phyloP scores from a whole-genome alignment of 2,888 invertebrate species.

The Elmis aenea region DNA sequence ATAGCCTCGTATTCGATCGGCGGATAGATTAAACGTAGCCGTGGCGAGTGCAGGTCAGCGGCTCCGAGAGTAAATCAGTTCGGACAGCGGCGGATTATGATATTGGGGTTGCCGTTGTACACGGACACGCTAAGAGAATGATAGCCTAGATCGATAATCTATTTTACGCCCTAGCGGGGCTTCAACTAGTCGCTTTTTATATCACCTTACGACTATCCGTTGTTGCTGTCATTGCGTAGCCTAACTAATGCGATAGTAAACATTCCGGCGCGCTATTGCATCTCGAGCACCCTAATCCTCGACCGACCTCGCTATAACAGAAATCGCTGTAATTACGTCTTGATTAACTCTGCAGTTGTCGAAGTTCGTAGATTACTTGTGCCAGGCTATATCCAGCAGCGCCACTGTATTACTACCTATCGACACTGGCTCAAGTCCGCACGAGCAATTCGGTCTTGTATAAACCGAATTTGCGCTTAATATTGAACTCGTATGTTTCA shows the following conservation, averaged over 20 bases:
- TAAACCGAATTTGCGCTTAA: too few relatives aligned
- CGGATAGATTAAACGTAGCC: too few relatives aligned
- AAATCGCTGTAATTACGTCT: conserved; percentile 23
- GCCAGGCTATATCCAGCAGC: conserved; percentile 8
- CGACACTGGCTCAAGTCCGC: too few relatives aligned
- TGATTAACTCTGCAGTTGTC: conserved; percentile 20
- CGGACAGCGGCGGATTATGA: conserved; percentile 12
- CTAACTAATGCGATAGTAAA: conserved; percentile 11
- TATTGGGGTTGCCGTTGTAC: conserved; percentile 4
- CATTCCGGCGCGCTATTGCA: conserved; percentile 13
- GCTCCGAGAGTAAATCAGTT: conserved; percentile 11
- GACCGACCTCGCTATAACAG: conserved; percentile 14
- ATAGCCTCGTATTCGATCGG: too few relatives aligned
- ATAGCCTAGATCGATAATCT: conserved; percentile 6
- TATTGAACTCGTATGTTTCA: too few relatives aligned
- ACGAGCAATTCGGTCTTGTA: too few relatives aligned
- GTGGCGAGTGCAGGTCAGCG: conserved; percentile 10
- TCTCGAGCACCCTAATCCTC: conserved; percentile 13
- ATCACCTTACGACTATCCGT: conserved; percentile 6
- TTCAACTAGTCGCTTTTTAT: conserved; percentile 6
- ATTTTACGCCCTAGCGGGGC: conserved; percentile 3
- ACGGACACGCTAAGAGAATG: conserved; percentile 6
- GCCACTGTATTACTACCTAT: conserved; percentile 6
- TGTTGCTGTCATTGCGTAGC: conserved; percentile 8
- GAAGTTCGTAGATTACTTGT: conserved; percentile 13